These are phyloP conservation scores for Herpailurus yagouaroundi DNA, from an alignment of 2,113 vertebrate genomes.

Conservation along the genomic window DNA sequence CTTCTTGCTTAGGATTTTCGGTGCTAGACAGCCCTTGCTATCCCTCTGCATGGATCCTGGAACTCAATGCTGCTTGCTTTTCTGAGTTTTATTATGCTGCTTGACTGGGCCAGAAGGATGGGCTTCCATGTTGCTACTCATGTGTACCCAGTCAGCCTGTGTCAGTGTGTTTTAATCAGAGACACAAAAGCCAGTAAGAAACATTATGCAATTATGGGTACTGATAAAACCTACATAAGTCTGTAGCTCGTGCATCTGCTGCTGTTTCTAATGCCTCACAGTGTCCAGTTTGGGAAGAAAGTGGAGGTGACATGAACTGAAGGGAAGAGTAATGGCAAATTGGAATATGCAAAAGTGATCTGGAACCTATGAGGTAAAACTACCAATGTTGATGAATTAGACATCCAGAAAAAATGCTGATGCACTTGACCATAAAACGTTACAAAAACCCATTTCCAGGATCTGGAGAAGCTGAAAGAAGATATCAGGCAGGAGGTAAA, in stretches of 20 bases:
- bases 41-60: slow-evolving; percentile 89
- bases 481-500: background rate
- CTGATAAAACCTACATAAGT: background rate
- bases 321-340: background rate
- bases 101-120: slow-evolving; percentile 92
- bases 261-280: background rate
- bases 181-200: background rate
- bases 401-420: background rate
- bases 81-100: slow-evolving; percentile 96
- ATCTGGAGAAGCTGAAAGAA: background rate
- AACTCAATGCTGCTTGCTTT: slow-evolving; percentile 92
- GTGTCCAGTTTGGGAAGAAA: background rate
- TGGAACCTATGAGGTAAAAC: background rate
- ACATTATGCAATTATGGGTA: background rate
- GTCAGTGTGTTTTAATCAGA: background rate
- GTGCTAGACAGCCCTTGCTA: slow-evolving; percentile 90
- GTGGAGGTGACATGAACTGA: background rate
- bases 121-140: slow-evolving; percentile 65
- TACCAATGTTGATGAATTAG: background rate
- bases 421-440: background rate
- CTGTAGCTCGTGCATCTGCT: background rate
- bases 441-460: background rate
- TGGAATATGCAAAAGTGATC: background rate
- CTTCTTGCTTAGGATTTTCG: slow-evolving; percentile 90
- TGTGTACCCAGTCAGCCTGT: background rate